Evolutionary conservation across 2,797 vertebrate species (phyloP).

Genomic region (Characodon lateralis): DNA sequence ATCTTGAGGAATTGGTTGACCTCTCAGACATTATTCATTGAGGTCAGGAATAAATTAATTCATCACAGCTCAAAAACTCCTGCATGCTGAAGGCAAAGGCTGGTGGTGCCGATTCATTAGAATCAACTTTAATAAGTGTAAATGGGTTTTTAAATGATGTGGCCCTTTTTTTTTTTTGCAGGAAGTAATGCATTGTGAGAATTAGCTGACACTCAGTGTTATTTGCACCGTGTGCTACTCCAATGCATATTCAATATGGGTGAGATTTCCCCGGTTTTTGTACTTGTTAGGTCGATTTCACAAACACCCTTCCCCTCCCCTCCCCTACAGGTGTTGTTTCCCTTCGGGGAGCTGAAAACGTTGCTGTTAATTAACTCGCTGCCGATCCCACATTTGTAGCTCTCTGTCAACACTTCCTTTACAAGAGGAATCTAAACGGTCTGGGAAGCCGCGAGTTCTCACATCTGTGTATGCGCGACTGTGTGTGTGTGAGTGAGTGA

Average conservation of each 20-base stretch:
- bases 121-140: slow-evolving; percentile 21
- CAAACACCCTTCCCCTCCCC: slow-evolving; percentile 26
- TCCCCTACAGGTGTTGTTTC: slow-evolving; percentile 62
- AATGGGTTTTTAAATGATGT: slow-evolving; percentile 15
- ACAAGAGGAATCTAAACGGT: slow-evolving; percentile 66
- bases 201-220: slow-evolving; percentile 23
- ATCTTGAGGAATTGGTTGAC: slow-evolving; percentile 32
- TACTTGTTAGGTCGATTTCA: slow-evolving; percentile 52
- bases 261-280: slow-evolving; percentile 35
- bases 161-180: slow-evolving; percentile 7
- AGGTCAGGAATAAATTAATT: not conserved
- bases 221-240: slow-evolving; percentile 23
- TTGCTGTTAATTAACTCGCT: slow-evolving; percentile 70
- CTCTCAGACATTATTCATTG: slow-evolving; percentile 32
- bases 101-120: not conserved
- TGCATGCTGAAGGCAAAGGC: not conserved
- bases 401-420: slow-evolving; percentile 77
- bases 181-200: slow-evolving; percentile 8
- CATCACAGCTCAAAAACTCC: not conserved
- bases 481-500: slow-evolving; percentile 13
- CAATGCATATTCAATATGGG: slow-evolving; percentile 42
- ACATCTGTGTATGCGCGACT: slow-evolving; percentile 36
- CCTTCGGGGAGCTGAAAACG: slow-evolving; percentile 51
- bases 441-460: slow-evolving; percentile 68
- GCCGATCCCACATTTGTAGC: slow-evolving; percentile 50